These are phyloP conservation scores for Plectropomus leopardus DNA, from an alignment of 2,113 vertebrate species.

Conservation along the genomic window DNA sequence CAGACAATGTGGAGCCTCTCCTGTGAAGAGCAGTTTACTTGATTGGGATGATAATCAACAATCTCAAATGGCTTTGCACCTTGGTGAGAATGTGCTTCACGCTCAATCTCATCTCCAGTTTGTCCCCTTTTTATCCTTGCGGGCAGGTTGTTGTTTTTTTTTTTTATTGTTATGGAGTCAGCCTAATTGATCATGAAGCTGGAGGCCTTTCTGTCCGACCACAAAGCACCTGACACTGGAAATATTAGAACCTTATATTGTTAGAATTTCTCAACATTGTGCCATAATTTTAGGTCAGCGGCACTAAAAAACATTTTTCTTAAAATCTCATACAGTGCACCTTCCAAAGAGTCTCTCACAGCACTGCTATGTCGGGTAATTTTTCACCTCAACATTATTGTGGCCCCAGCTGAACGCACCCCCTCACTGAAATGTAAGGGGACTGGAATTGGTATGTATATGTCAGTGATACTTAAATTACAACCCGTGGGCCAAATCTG, in stretches of 20 bases:
- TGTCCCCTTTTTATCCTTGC: conserved; percentile 20
- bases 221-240: conserved; percentile 30
- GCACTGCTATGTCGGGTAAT: not conserved
- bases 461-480: too few species aligned
- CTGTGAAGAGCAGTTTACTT: conserved; percentile 59
- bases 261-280: conserved; percentile 23
- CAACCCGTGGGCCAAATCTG: too few species aligned
- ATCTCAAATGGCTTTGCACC: conserved; percentile 58
- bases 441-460: not conserved
- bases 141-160: conserved; percentile 8
- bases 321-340: conserved; percentile 14
- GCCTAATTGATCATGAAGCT: conserved; percentile 32
- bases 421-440: not conserved
- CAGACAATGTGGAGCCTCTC: conserved; percentile 37
- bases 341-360: not conserved
- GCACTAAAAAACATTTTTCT: conserved; percentile 31
- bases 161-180: conserved; percentile 7
- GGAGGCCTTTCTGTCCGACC: conserved; percentile 25
- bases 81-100: conserved; percentile 35
- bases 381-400: not conserved
- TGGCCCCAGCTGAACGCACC: not conserved
- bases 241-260: conserved; percentile 35
- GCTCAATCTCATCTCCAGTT: not conserved
- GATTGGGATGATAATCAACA: conserved; percentile 70
- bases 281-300: conserved; percentile 13